These are phyloP conservation scores for Gnathonemus echidnorhynchus DNA, from an alignment of 2,113 vertebrate genomes.

Conservation along the genomic window DNA sequence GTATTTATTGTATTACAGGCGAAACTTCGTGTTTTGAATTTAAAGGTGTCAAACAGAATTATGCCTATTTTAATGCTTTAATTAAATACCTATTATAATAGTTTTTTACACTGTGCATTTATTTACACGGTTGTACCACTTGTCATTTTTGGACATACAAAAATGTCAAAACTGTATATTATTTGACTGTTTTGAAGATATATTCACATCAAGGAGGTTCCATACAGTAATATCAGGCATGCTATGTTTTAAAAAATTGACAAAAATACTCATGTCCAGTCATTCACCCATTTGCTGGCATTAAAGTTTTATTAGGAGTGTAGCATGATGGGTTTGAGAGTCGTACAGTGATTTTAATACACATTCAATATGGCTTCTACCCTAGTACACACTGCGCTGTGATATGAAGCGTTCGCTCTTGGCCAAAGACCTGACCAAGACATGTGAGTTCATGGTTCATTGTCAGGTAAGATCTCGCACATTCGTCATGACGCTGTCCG, in stretches of 20 bases:
- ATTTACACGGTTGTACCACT: background rate
- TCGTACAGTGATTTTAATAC: background rate
- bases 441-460: constrained; percentile 92
- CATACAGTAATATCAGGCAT: background rate
- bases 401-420: constrained; percentile 86
- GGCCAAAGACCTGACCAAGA: constrained; percentile 90
- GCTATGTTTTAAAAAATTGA: background rate
- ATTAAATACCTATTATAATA: background rate
- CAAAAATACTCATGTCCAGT: background rate
- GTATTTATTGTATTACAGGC: background rate
- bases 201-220: background rate
- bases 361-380: background rate
- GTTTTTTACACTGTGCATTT: background rate
- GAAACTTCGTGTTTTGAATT: background rate
- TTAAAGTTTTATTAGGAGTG: background rate
- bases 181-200: background rate
- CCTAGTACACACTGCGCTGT: constrained; percentile 85
- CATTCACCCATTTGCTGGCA: background rate
- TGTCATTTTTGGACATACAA: background rate
- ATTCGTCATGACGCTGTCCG: background rate
- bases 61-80: background rate
- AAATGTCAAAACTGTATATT: background rate
- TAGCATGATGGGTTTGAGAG: background rate
- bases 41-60: background rate
- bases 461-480: constrained; percentile 63